Base-by-base conservation (phyloP, 2,888 invertebrate genomes). In the Macaria liturata region DNA sequence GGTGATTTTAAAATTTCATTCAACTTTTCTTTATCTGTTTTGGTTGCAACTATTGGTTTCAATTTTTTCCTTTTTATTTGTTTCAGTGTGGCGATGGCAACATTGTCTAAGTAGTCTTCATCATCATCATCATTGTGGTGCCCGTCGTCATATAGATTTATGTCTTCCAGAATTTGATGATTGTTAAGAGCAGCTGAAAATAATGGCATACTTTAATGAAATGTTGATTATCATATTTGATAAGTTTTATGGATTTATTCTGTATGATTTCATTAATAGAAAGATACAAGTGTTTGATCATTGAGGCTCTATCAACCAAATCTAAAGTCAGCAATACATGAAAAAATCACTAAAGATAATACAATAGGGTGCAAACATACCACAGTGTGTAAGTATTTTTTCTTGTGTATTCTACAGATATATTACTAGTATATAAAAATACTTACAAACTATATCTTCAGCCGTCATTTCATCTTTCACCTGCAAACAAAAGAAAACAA, bases 381-480 rank as follows among this genome's bases (percentile, higher is more conserved):
- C 20, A 20, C 2, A 2, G 20, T 20, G 20, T 1, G 20, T 20
- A 20, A 20, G 20, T 20, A 20, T 20, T 20, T 20, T 20, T 20
- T 1, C 20, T 20, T 20, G 20, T 20, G 20, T 20, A 20, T 20
- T 20, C 20, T 20, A 20, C 20, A 20, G 20, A 20, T 20, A 20
- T 20, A 20, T 20, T 20, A 1, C 20, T 20, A 20, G 20, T 20
- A 20, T 20, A 20, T 20, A 20, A 20, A 20, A 20, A 20, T 20
- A 84, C 89, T 88, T 77, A 91, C 91, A 73, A 58, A 80, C 83
- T 63, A 88, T 75, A 55, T 91, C 88, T 46, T 88, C 88, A 42
- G 83, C 75, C 55, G 74, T 71, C 47, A 84, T 68, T 75, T 92
- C 92, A 78, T 82, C 78, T 80, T 91, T 91, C 6, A 91, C 88